Evolutionary conservation across 2,888 invertebrate genomes (phyloP).

Genomic region (Capitulum mitella): DNA sequence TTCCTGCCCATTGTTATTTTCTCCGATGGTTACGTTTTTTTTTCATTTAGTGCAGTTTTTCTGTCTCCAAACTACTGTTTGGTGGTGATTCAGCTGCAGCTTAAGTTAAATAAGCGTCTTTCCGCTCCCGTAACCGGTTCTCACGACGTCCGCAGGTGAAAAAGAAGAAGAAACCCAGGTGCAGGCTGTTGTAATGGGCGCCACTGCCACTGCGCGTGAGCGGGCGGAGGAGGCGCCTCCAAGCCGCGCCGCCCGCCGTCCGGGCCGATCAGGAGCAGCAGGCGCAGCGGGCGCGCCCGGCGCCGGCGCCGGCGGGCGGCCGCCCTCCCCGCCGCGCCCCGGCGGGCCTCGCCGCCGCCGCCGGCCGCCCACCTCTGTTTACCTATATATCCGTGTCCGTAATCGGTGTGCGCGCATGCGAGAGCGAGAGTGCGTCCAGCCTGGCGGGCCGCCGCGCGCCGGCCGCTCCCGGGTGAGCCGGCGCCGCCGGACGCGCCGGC

Average conservation of each 20-base stretch:
- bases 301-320: background rate
- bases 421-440: background rate
- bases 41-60: too few species aligned
- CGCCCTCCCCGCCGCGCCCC: background rate
- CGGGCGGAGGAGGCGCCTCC: too few species aligned
- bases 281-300: background rate
- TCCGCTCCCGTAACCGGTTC: too few species aligned
- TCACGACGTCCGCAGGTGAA: conserved; percentile 33
- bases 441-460: background rate
- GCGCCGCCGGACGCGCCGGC: too few species aligned
- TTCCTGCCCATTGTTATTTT: too few species aligned
- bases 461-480: too few species aligned
- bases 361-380: background rate
- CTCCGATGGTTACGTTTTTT: too few species aligned
- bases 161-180: conserved; percentile 36
- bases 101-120: too few species aligned
- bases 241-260: background rate
- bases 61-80: too few species aligned
- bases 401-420: background rate
- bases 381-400: conserved; percentile 12
- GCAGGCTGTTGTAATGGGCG: conserved; percentile 34
- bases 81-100: too few species aligned
- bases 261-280: background rate
- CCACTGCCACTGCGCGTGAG: background rate
- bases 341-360: background rate